Percentiles rank a stretch among this genome's conserved stretches.
Evolutionary conservation across 2,888 invertebrate species (phyloP).

Genomic region (Drosophila nr. medialis): DNA sequence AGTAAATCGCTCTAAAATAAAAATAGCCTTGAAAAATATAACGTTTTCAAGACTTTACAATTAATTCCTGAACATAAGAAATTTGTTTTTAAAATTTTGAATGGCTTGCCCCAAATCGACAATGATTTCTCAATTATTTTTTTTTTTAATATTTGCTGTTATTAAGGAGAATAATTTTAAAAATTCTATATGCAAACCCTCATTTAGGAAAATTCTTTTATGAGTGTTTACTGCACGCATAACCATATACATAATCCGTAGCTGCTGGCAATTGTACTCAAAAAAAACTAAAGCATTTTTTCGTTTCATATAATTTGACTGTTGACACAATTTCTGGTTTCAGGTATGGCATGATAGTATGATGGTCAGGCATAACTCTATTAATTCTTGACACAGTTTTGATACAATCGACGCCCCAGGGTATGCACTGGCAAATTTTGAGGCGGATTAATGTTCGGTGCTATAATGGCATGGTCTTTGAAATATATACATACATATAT

Average conservation of each 20-base stretch:
- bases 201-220: background rate
- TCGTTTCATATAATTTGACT: slow-evolving; percentile 46
- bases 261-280: slow-evolving; percentile 32
- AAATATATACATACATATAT: slow-evolving; percentile 11
- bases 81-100: background rate
- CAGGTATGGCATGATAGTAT: slow-evolving; percentile 17
- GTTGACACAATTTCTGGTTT: slow-evolving; percentile 54
- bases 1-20: background rate
- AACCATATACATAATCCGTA: slow-evolving; percentile 40
- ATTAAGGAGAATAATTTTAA: background rate
- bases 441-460: slow-evolving; percentile 9
- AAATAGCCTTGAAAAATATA: too few species aligned
- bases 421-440: slow-evolving; percentile 28
- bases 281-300: slow-evolving; percentile 8
- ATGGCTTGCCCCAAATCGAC: background rate
- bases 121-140: background rate
- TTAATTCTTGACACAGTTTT: slow-evolving; percentile 46
- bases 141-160: background rate
- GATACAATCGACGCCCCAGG: slow-evolving; percentile 25
- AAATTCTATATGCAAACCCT: background rate
- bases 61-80: background rate
- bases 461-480: slow-evolving; percentile 32
- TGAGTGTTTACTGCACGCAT: background rate
- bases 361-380: slow-evolving; percentile 44
- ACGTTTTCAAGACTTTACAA: background rate